A percentile compares a stretch with the other conserved stretches of the same genome.
phyloP scores from a whole-genome alignment of 2,113 vertebrate species.

The Verasper variegatus region DNA sequence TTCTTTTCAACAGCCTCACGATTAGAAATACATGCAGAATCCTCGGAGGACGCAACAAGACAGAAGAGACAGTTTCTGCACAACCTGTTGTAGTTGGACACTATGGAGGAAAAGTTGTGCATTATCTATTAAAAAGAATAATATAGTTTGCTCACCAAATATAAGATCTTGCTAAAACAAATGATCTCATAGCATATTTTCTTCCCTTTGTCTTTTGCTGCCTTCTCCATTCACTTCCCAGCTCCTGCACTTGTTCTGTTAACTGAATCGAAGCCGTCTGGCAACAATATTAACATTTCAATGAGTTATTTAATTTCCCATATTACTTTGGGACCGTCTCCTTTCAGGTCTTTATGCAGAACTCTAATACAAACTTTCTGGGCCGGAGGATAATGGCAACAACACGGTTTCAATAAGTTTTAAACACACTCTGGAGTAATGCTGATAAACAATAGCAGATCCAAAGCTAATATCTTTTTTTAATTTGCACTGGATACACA shows the following conservation, averaged over 20 bases:
- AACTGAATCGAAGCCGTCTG: background rate
- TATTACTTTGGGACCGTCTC: background rate
- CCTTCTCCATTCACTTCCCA: background rate
- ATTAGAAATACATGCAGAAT: background rate
- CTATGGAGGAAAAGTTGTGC: too few species aligned
- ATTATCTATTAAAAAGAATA: too few species aligned
- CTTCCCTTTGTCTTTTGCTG: background rate
- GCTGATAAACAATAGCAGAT: constrained; percentile 66
- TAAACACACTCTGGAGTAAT: constrained; percentile 40
- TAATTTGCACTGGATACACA: constrained; percentile 61
- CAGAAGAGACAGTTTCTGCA: background rate
- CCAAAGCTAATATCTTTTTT: constrained; percentile 68
- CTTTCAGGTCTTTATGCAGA: background rate
- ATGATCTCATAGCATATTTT: background rate
- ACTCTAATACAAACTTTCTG: constrained; percentile 29
- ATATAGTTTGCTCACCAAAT: background rate
- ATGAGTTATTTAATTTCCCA: background rate
- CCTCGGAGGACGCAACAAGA: background rate
- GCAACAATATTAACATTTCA: background rate
- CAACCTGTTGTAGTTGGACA: background rate
- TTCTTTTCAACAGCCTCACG: background rate
- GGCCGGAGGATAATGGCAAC: background rate
- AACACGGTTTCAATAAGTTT: constrained; percentile 25
- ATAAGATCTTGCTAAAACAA: background rate
- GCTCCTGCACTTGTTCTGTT: background rate